Evolutionary conservation across 2,113 vertebrate species (phyloP).

Genomic region (Nycticorax nycticorax): DNA sequence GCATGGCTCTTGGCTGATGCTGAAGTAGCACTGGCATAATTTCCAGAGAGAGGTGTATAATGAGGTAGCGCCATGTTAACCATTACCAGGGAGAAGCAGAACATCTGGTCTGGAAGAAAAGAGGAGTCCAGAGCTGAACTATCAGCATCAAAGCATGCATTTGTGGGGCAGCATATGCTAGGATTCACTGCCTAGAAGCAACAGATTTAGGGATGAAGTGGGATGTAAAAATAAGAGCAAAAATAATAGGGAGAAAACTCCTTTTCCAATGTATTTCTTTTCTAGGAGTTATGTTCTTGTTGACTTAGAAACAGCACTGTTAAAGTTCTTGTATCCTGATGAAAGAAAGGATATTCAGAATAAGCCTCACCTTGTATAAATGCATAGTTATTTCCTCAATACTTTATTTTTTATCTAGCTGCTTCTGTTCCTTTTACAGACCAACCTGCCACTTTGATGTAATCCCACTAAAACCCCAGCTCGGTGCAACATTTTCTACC

Average conservation of each 20-base stretch:
- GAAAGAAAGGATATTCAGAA: not conserved
- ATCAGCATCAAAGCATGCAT: conserved; percentile 33
- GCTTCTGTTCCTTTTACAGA: not conserved
- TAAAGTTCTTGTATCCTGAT: not conserved
- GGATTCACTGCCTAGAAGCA: conserved; percentile 4
- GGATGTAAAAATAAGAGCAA: not conserved
- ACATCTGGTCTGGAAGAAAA: conserved; percentile 79
- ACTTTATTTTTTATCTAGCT: not conserved
- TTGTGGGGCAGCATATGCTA: not conserved
- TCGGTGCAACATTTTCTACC: not conserved
- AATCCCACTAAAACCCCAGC: not conserved
- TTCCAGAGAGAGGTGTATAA: conserved; percentile 75
- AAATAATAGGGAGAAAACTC: not conserved
- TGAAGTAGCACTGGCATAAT: conserved; percentile 69
- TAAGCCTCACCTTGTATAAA: not conserved
- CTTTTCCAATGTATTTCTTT: not conserved
- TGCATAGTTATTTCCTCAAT: not conserved
- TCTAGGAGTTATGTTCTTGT: not conserved
- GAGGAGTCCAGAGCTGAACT: conserved; percentile 52
- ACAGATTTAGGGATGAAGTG: not conserved
- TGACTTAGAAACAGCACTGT: not conserved
- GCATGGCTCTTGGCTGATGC: conserved; percentile 65
- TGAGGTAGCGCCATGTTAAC: conserved; percentile 70
- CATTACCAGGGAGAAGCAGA: conserved; percentile 74
- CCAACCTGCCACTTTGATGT: not conserved